Evolutionary conservation across 2,113 vertebrate genomes (phyloP).

Genomic region (Narcine bancroftii): DNA sequence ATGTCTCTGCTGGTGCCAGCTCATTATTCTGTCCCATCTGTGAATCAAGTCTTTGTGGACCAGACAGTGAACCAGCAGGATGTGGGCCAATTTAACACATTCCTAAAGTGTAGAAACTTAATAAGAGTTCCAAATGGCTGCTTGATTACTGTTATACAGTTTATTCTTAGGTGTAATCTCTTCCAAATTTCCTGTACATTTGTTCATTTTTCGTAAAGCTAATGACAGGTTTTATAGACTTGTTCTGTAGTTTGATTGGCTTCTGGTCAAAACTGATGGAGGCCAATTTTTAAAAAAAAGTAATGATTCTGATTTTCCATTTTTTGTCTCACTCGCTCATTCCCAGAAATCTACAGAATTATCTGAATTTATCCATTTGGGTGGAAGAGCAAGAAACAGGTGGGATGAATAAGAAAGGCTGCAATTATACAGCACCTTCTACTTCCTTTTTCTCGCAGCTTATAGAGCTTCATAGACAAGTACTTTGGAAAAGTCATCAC

Average conservation of each 20-base stretch:
- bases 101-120: constrained; percentile 22
- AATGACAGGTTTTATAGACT: not conserved
- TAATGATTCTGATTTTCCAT: not conserved
- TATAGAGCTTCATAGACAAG: too few relatives aligned
- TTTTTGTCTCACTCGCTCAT: not conserved
- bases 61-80: constrained; percentile 22
- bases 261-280: not conserved
- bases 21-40: constrained; percentile 33
- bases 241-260: not conserved
- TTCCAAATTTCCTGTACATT: constrained; percentile 22
- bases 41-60: constrained; percentile 33
- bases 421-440: too few relatives aligned
- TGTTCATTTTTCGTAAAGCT: constrained; percentile 2
- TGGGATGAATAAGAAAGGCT: not conserved
- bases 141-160: not conserved
- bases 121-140: constrained; percentile 3
- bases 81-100: constrained; percentile 25
- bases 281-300: not conserved
- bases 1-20: not conserved
- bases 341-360: not conserved
- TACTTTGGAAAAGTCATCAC: too few relatives aligned
- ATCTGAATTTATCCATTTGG: too few relatives aligned
- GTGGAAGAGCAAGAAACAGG: not conserved
- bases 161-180: not conserved
- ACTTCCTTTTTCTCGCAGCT: too few relatives aligned